phyloP scores from a whole-genome alignment of 1,140 invertebrate genomes.

The Coenobita brevimanus region DNA sequence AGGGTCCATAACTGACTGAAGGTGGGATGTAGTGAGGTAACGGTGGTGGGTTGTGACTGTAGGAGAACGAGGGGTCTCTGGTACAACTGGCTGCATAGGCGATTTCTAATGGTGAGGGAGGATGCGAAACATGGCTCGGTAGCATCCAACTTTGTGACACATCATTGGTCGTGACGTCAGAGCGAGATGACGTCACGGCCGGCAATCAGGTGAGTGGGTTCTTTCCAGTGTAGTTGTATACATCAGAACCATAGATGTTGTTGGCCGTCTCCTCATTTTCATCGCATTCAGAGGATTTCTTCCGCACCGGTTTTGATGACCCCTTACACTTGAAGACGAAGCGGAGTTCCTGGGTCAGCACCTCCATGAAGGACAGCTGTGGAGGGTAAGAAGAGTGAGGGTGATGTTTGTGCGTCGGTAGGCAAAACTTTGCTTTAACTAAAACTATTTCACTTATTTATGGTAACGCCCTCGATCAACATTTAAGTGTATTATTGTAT shows the following conservation, averaged over 20 bases:
- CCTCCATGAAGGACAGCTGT: slow-evolving; percentile 81
- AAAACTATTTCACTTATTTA: too few relatives aligned
- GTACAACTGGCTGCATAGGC: too few relatives aligned
- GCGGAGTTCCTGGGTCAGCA: slow-evolving; percentile 82
- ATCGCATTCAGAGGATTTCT: slow-evolving; percentile 66
- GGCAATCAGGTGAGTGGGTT: slow-evolving; percentile 69
- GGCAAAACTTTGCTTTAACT: too few relatives aligned
- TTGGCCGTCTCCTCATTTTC: slow-evolving; percentile 14
- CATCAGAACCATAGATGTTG: slow-evolving; percentile 65
- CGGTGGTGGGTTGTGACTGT: background rate
- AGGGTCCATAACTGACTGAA: slow-evolving; percentile 11
- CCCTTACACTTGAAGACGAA: slow-evolving; percentile 85
- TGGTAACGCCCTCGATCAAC: too few relatives aligned
- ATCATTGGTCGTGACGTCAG: slow-evolving; percentile 63
- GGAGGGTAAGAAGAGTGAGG: too few relatives aligned
- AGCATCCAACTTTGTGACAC: slow-evolving; percentile 18
- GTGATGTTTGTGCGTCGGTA: too few relatives aligned
- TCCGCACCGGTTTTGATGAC: slow-evolving; percentile 78
- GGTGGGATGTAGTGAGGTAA: background rate
- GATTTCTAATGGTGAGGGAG: slow-evolving; percentile 45
- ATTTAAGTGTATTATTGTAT: too few relatives aligned
- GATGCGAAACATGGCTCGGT: slow-evolving; percentile 46
- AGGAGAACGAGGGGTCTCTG: background rate
- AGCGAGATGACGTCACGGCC: slow-evolving; percentile 68
- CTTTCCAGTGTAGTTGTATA: slow-evolving; percentile 63